Base-by-base conservation (phyloP, 2,888 invertebrate species). In the Agrotis segetum region DNA sequence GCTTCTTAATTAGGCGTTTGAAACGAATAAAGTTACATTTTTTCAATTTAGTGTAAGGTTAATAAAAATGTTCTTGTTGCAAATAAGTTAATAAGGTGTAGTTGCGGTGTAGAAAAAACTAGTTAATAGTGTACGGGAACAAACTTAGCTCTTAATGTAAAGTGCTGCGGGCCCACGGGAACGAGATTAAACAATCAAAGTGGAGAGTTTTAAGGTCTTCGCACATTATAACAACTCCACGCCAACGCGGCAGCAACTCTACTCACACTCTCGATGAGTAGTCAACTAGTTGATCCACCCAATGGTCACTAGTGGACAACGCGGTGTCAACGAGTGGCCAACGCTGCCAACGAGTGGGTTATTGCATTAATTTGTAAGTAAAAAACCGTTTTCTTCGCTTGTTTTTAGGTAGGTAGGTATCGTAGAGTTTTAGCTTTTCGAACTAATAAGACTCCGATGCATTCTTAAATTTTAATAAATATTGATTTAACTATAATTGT, bases 181-280 rank as follows among this genome's bases (percentile, higher is more conserved):
- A 72, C 34, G 21, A 63, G 58, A 79, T 79, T 76, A 77, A 68
- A 77, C 59, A 68, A 80, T 74, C 59, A 63, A 67, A 47, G 76
- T 52, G 47, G 29, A 16, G 50, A 56, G 34, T 58, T 67, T 66
- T n/a, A n/a, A n/a, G n/a, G n/a, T n/a, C n/a, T n/a, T n/a, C n/a
- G n/a, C n/a, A n/a, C n/a, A n/a, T n/a, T n/a, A n/a, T n/a, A n/a
- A n/a, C n/a, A n/a, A n/a, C n/a, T n/a, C n/a, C n/a, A n/a, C n/a
- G n/a, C n/a, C n/a, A n/a, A n/a, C n/a, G n/a, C n/a, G n/a, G n/a
- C n/a, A n/a, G n/a, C n/a, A n/a, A n/a, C n/a, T n/a, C n/a, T n/a
- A n/a, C n/a, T n/a, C n/a, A n/a, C n/a, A n/a, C n/a, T n/a, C n/a
- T n/a, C n/a, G n/a, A n/a, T n/a, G n/a, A n/a, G n/a, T n/a, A n/a